Evolutionary conservation across 2,888 invertebrate genomes (phyloP), one percentile per base, ranked within the genome.

Genomic region (Pterobdella sp.): DNA sequence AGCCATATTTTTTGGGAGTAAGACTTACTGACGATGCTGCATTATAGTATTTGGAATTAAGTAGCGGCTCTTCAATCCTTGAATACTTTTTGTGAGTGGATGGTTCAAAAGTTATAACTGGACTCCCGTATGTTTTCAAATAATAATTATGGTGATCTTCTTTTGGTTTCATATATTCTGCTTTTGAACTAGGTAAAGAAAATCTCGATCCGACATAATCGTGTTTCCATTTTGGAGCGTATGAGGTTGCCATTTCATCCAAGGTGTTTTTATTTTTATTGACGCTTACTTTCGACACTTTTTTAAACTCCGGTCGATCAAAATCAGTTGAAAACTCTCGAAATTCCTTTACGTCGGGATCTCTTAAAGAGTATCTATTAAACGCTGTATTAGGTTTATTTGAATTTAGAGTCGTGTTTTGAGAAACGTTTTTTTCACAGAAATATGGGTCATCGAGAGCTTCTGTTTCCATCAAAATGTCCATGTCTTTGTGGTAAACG

Each of bases 401-500:
- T 22, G 60, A 7, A 4, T 22, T 22, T 4, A n/a, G 60, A 14
- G 49, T 7, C 22, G 49, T 22, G 22, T 22, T 7, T 14, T 7
- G 7, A 26, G 60, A 56, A 3, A 26, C 18, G 4, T 4, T 4
- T 22, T 18, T 4, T 22, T 56, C 18, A 26, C n/a, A 7, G 4
- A 26, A 22, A 3, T 3, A 3, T 22, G 60, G 60, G 4, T 56
- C 60, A 26, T 56, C 22, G 49, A 22, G 49, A 42, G 49, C 60
- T 26, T 14, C 4, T 26, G 60, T 56, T 3, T 56, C n/a, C 60
- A 56, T 4, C 60, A 56, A 56, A 3, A 56, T 4, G 60, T 56
- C 60, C 4, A 56, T 56, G 18, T 26, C 60, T 56, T 56, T 56
- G 60, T 56, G 60, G 60, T 56, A 56, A 26, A n/a, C n/a, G 4